Base-by-base conservation (phyloP, 2,797 vertebrate genomes). In the Bradypus variegatus region DNA sequence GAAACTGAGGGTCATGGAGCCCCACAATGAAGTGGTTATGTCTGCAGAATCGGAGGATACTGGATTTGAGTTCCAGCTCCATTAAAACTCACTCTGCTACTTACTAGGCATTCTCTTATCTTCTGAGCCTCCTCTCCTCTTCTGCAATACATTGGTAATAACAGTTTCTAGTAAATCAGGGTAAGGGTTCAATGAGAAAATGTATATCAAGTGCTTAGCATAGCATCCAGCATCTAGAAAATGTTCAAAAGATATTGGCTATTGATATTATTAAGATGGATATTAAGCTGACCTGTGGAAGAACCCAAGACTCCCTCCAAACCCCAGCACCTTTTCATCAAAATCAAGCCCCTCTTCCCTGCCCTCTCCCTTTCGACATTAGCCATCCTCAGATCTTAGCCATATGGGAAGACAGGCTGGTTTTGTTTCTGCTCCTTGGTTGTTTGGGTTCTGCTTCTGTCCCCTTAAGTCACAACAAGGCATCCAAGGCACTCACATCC, bases 391-490 rank as follows among this genome's bases (percentile, higher is more conserved):
- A 23, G 53, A 88, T 38, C n/a, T 23, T 29, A 15, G 82, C 19
- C 65, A 27, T 38, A 36, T 33, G 79, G 48, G 53, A 38, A 75
- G 78, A 70, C 1, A 0, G 75, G 36, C 18, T 86, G 14, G 16
- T 55, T 85, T 48, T 77, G 41, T 65, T 72, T 67, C 86, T 25
- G 53, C 31, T 53, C n/a, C 67, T 91, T 21, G 19, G 9, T 36
- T 65, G 53, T 50, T 41, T 89, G 76, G 55, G n/a, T 84, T 94
- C 88, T 80, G 23, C 25, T 92, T 94, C 50, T 58, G 48, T 21
- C 27, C 29, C 55, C 29, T 80, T 90, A 85, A 86, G 58, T 73
- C 55, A 77, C 23, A 77, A 45, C 15, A 80, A 94, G 50, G 55
- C 33, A 90, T 27, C 25, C 41, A 84, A 70, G 45, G 29, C 55